A percentile compares a stretch with the other conserved stretches of the same genome.
Conservation (phyloP, 2,113 vertebrate genomes). For the Rana temporaria region DNA sequence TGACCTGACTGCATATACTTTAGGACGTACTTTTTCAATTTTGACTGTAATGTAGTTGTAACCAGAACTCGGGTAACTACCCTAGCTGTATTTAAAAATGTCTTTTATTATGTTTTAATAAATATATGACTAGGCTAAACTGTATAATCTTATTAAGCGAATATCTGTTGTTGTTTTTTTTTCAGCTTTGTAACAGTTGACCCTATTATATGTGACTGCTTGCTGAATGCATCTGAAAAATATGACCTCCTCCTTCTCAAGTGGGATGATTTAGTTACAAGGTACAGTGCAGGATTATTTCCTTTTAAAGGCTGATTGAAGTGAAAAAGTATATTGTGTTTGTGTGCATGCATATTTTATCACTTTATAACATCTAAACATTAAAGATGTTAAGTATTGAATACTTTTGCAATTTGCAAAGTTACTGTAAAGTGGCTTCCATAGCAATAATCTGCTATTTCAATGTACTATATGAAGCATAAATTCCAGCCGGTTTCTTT, state of each 20-base stretch:
- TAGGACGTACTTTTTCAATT: no score
- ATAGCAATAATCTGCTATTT: background rate
- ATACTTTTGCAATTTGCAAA: background rate
- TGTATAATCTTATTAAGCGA: background rate
- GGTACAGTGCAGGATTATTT: conserved; percentile 71
- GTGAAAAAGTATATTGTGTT: no score
- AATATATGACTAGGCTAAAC: no score
- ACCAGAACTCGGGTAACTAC: no score
- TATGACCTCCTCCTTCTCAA: conserved; percentile 80
- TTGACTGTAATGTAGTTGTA: no score
- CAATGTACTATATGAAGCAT: no score
- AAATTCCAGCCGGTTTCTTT: no score
- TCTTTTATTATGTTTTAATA: no score
- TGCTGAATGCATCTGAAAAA: conserved; percentile 89
- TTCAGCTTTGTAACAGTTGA: conserved; percentile 87
- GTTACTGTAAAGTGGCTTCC: background rate
- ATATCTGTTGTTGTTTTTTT: background rate
- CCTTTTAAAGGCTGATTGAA: background rate
- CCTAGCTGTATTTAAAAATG: no score
- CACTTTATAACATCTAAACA: no score
- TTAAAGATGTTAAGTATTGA: background rate
- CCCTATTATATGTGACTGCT: conserved; percentile 88
- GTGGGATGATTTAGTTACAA: conserved; percentile 91
- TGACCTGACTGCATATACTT: no score
- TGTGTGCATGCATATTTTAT: no score